phyloP scores from a whole-genome alignment of 1,140 invertebrate species.

The Belonocnema kinseyi region DNA sequence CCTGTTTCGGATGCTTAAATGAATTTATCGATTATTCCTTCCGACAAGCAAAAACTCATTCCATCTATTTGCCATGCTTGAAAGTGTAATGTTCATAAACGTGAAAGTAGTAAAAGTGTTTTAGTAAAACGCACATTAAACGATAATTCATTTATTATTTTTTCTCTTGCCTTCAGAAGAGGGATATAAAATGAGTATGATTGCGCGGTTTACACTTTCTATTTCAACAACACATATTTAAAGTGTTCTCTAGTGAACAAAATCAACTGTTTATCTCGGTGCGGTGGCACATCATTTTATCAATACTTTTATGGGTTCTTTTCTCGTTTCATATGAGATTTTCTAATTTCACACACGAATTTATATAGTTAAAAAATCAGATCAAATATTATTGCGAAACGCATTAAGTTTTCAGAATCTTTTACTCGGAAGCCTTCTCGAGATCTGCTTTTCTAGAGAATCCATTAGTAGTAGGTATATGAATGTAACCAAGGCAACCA shows the following conservation, averaged over 20 bases:
- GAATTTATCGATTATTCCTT: no score
- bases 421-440: neutral
- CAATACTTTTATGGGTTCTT: neutral
- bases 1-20: no score
- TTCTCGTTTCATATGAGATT: no score
- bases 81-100: neutral
- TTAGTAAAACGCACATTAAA: neutral
- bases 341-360: no score
- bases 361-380: neutral
- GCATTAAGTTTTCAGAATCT: neutral
- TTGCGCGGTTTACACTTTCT: constrained; percentile 39
- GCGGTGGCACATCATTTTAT: neutral
- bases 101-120: constrained; percentile 30
- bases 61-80: neutral
- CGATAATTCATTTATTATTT: neutral
- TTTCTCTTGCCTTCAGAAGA: neutral
- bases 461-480: neutral
- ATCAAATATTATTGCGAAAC: neutral
- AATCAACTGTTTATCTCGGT: neutral
- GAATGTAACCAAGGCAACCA: constrained; percentile 25
- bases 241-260: neutral
- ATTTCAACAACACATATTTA: constrained; percentile 38
- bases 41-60: no score
- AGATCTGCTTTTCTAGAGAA: constrained; percentile 3
- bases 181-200: neutral